Evolutionary conservation across 2,113 vertebrate species (phyloP), one percentile per base, ranked within the genome.

Genomic region (Rhombomys opimus): DNA sequence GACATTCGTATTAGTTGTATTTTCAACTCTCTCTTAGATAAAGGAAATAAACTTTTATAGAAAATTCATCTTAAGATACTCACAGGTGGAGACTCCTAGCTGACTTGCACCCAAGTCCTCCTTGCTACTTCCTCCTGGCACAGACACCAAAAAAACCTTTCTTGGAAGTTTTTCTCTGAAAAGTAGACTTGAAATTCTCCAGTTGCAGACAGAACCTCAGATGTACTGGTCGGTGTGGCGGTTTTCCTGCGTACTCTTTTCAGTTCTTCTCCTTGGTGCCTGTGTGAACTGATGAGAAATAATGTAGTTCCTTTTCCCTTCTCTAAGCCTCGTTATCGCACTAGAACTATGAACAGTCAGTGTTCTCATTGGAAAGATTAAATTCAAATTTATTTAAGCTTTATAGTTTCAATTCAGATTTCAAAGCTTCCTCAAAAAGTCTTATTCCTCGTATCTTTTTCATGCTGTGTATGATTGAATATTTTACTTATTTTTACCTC

Each of bases 401-500:
- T 82, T 46, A 52, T 32, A 81, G 59, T 85, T 93, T 81, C 68
- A 54, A 63, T 27, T 96, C 18, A 87, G 30, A n/a, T 68, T 68
- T 93, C 41, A 75, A 27, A 38, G 18, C 72, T 27, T 87, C 81
- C 73, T 87, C 52, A 81, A 14, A 81, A 14, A 92, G 54, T 61
- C 67, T 77, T 30, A 27, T 67, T 89, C 57, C 27, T 73, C 63
- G 15, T 75, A 32, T 92, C 85, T 80, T 93, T 82, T 84, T 84
- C 41, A 78, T 63, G 41, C 38, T 52, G 11, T 38, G 11, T 38
- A 2, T 85, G 41, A 25, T 14, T 81, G 9, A 68, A 89, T 61
- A 23, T 87, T 75, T 78, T 90, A 41, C 57, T 87, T 59, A 46
- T 89, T 94, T 94, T 95, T 46, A 1, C 73, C 89, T 90, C 86